Evolutionary conservation across 2,113 vertebrate species (phyloP), one percentile per base, ranked within the genome.

Genomic region (Hymenochirus boettgeri): DNA sequence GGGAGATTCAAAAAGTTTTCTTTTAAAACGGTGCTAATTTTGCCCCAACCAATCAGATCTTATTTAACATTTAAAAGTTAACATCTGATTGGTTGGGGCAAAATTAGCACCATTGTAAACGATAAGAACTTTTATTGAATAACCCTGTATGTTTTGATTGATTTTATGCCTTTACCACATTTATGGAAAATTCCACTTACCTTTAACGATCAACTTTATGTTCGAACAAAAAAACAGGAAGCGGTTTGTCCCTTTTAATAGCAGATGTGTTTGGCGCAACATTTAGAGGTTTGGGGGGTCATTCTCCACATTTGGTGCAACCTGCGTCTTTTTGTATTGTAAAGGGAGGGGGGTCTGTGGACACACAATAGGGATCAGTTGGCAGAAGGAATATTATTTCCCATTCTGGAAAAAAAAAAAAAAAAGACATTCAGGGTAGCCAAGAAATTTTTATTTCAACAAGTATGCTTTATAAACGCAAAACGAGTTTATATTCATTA

Each of bases 331-430:
- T 23, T 64, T 62, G 55, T 26, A 0, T 72, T 74, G 74, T 2
- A 51, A 31, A 82, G 81, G 81, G 82, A 79, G 77, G 70, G 61
- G 57, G 71, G 70, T 52, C 54, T 48, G 59, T 69, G 70, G 69
- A 63, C 56, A 55, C 57, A 56, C 26, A 67, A 81, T 72, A 79
- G 80, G 78, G 80, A 19, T 45, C n/a, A 13, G 8, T 57, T 73
- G 76, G 76, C 74, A 72, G 69, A 59, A 62, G 37, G 64, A 73
- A 73, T 76, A 78, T 57, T 76, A 76, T 83, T 85, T 83, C 80
- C 81, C 73, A 69, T 70, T 72, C 77, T 81, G 81, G 81, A 83
- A 83, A 73, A 83, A 73, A n/a, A n/a, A n/a, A n/a, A n/a, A n/a
- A n/a, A n/a, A n/a, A 0, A 58, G 70, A 74, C 75, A 57, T n/a